These are phyloP conservation scores for Zaprionus nigranus DNA, from an alignment of 1,140 invertebrate species.

Conservation along the genomic window DNA sequence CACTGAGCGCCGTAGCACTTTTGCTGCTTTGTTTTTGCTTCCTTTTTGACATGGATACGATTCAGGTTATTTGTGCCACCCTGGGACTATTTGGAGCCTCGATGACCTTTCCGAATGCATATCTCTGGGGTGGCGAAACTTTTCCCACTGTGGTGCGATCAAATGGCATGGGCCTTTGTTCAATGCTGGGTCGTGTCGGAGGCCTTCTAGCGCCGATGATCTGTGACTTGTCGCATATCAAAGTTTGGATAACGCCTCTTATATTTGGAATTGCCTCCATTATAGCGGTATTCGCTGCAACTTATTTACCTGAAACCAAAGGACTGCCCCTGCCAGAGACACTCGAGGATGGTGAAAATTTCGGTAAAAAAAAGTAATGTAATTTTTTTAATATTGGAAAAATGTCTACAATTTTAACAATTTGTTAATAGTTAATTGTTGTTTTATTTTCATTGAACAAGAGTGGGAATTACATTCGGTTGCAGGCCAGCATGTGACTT, in stretches of 20 bases:
- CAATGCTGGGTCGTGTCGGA: constrained; percentile 86
- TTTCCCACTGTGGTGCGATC: constrained; percentile 87
- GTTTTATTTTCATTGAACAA: no score
- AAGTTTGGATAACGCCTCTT: constrained; percentile 87
- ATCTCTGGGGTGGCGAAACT: constrained; percentile 86
- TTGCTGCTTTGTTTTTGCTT: constrained; percentile 88
- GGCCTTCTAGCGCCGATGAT: constrained; percentile 86
- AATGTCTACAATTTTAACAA: no score
- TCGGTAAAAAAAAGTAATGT: constrained; percentile 84
- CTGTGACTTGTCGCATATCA: constrained; percentile 81
- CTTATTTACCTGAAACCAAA: constrained; percentile 91
- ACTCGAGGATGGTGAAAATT: constrained; percentile 90
- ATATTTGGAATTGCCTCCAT: constrained; percentile 89
- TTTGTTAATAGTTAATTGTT: no score
- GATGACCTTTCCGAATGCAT: constrained; percentile 86
- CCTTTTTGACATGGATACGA: constrained; percentile 63
- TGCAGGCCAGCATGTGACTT: background rate
- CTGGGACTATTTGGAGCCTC: constrained; percentile 84
- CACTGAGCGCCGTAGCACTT: constrained; percentile 87
- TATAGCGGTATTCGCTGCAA: constrained; percentile 87
- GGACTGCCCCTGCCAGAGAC: constrained; percentile 90
- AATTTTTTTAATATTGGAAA: no score
- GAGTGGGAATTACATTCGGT: no score
- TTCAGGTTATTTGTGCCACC: constrained; percentile 49
- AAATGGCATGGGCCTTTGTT: constrained; percentile 86